Evolutionary conservation across 2,888 invertebrate genomes (phyloP).

Genomic region (Rhyacophila evoluta): DNA sequence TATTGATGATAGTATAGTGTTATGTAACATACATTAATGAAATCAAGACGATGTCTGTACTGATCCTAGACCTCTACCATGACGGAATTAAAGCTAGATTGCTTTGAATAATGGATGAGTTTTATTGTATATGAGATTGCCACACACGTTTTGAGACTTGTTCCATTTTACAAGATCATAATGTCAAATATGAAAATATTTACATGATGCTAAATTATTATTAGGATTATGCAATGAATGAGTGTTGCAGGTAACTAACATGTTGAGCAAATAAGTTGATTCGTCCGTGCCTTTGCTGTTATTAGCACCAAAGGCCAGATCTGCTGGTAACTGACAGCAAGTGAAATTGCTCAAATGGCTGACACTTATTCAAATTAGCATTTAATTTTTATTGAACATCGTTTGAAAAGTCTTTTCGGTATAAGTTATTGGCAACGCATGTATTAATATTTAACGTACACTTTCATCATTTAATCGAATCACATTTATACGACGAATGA

Average conservation of each 20-base stretch:
- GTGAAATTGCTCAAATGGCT: neutral
- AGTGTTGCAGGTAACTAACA: neutral
- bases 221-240: neutral
- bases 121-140: neutral
- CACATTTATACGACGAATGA: too few relatives aligned
- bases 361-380: neutral
- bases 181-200: constrained; percentile 8
- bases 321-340: neutral
- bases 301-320: neutral
- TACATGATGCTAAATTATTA: neutral
- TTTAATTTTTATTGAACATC: too few relatives aligned
- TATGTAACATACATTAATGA: too few relatives aligned
- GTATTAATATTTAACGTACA: too few relatives aligned
- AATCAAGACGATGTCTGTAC: neutral
- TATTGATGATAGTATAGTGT: too few relatives aligned
- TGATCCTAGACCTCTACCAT: neutral
- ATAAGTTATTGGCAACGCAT: too few relatives aligned
- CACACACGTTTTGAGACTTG: neutral
- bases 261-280: neutral
- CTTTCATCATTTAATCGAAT: too few relatives aligned
- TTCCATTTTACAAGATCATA: neutral
- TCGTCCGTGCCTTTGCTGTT: neutral
- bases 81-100: too few relatives aligned
- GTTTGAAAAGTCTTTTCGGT: too few relatives aligned
- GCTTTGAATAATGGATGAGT: neutral